Conservation (phyloP, 1,140 invertebrate genomes). For the Philopotamus ludificatus region DNA sequence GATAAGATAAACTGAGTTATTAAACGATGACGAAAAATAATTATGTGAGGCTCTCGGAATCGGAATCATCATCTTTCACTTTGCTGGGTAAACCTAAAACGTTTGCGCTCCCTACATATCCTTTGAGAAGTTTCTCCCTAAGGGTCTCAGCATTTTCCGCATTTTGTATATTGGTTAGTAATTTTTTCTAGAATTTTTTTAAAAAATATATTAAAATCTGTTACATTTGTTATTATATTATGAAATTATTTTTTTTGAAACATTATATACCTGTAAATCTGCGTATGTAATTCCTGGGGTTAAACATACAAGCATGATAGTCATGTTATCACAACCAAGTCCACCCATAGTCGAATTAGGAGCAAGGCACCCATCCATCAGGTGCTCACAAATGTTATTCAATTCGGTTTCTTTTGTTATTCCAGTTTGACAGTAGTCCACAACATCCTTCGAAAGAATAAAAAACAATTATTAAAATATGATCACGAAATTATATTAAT, state of each 20-base stretch:
- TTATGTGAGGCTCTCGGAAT: slow-evolving; percentile 17
- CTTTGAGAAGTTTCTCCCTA: neutral
- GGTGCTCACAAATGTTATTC: slow-evolving; percentile 92
- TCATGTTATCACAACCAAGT: slow-evolving; percentile 99
- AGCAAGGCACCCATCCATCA: slow-evolving; percentile 91
- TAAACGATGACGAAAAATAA: neutral
- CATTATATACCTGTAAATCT: slow-evolving; percentile 49
- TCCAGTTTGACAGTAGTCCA: slow-evolving; percentile 84
- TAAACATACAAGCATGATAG: slow-evolving; percentile 83
- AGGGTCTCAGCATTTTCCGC: too few relatives aligned
- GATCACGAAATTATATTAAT: too few relatives aligned
- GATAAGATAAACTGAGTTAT: neutral
- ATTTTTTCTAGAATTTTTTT: too few relatives aligned
- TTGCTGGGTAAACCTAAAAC: neutral
- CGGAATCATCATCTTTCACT: slow-evolving; percentile 16
- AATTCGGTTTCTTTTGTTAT: slow-evolving; percentile 82
- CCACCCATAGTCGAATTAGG: slow-evolving; percentile 96
- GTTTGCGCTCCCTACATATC: neutral
- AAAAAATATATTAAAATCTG: too few relatives aligned
- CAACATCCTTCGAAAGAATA: slow-evolving; percentile 69
- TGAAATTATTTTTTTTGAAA: too few relatives aligned
- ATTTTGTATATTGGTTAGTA: too few relatives aligned
- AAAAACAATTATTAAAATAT: too few relatives aligned
- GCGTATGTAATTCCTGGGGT: slow-evolving; percentile 70
- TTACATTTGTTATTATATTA: neutral